Percentiles rank a stretch among this genome's conserved stretches.
phyloP scores from a whole-genome alignment of 2,888 invertebrate species.

The Synergus gifuensis region DNA sequence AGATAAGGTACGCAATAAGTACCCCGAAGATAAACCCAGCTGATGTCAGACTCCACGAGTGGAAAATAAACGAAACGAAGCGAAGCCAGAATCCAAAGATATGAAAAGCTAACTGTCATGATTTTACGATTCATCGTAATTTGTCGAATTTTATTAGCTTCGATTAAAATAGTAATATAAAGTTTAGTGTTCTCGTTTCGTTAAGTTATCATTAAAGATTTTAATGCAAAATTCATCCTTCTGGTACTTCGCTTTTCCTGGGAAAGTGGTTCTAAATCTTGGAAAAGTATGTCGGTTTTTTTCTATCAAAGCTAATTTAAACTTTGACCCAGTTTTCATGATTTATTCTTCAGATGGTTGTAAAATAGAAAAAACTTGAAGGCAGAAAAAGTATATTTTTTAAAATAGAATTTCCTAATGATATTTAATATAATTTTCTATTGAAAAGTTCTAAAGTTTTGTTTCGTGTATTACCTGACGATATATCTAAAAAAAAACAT shows the following conservation, averaged over 20 bases:
- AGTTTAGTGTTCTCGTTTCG: background rate
- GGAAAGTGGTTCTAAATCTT: background rate
- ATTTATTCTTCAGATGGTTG: too few species aligned
- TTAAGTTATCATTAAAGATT: background rate
- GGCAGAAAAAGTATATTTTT: background rate
- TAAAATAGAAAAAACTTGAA: background rate
- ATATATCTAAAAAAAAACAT: constrained; percentile 21
- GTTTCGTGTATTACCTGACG: background rate
- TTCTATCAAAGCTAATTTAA: too few species aligned
- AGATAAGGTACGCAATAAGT: constrained; percentile 53
- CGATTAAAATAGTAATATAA: constrained; percentile 33
- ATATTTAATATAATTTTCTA: background rate
- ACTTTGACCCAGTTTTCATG: too few species aligned
- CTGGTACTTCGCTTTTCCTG: background rate
- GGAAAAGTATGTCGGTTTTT: too few species aligned
- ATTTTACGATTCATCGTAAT: constrained; percentile 17
- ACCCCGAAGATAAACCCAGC: constrained; percentile 53
- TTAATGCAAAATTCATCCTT: background rate
- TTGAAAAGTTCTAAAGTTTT: background rate
- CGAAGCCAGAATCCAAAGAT: constrained; percentile 19
- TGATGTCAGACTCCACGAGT: constrained; percentile 38
- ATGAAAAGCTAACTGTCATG: background rate
- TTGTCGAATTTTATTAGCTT: background rate
- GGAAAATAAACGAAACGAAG: background rate
- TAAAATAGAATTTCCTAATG: background rate